Base-by-base conservation (phyloP, 2,888 invertebrate genomes). In the Trissolcus brochymenae region DNA sequence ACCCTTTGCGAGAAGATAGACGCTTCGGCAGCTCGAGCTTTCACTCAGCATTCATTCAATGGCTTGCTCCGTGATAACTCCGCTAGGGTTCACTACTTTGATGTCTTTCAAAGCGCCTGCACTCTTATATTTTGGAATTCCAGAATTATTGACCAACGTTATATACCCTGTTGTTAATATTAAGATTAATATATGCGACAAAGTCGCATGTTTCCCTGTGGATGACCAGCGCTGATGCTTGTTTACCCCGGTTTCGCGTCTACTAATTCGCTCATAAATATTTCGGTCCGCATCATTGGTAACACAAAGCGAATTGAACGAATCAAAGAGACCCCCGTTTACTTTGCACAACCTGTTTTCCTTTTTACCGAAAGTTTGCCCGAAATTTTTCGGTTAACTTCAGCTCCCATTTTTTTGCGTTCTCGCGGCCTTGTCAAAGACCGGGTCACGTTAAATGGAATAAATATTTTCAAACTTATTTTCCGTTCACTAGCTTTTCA, bases 1-100 rank as follows among this genome's bases (percentile, higher is more conserved):
- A 71, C 76, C 74, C 79, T 77, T 71, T 75, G 71, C 68, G 72
- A 66, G 66, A 79, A 79, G 75, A 75, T 77, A 79, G 76, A 62
- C 76, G 67, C 74, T 67, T 67, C 68, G 66, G 61, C 59, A 19
- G 75, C 60, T 62, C 40, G 75, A 16, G 14, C 62, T 61, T 76
- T 76, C 41, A 43, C 64, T 74, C 57, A n/a, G 60, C 61, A 53
- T 56, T 66, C 70, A 55, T 57, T 75, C 61, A 77, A 65, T 75
- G 60, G 64, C 60, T 35, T 19, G 50, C 70, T 73, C 73, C 73
- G 65, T 59, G 68, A 77, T 73, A 73, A 74, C 56, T 78, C 73
- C 19, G 55, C 19, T 41, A 51, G 65, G 77, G 65, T 68, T 59
- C 54, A 35, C 53, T 17, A 74, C 77, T 78, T 78, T 78, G 77